A percentile compares a stretch with the other conserved stretches of the same genome.
phyloP scores from a whole-genome alignment of 2,797 vertebrate genomes.

The Falco cherrug region DNA sequence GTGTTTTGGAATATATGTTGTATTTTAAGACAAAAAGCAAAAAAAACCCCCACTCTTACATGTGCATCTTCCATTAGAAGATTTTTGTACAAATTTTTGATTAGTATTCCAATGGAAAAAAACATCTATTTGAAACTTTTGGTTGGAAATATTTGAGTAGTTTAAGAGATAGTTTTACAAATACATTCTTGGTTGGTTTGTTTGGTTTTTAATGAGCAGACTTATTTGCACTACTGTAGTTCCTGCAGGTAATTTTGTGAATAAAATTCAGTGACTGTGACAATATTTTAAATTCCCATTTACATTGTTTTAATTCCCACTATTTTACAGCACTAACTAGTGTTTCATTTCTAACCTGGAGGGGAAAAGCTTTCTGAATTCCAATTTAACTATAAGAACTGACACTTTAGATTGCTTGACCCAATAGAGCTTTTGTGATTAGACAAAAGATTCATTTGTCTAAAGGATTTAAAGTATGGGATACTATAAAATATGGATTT shows the following conservation, averaged over 20 bases:
- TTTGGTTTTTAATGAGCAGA: background rate
- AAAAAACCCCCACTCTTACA: background rate
- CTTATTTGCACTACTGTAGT: background rate
- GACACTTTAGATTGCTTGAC: slow-evolving; percentile 43
- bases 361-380: slow-evolving; percentile 31
- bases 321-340: background rate
- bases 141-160: background rate
- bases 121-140: background rate
- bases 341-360: slow-evolving; percentile 1
- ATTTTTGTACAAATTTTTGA: background rate
- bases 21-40: background rate
- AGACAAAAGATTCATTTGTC: slow-evolving; percentile 71
- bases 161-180: background rate
- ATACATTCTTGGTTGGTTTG: background rate
- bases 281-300: background rate
- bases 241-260: background rate
- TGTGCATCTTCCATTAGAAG: background rate
- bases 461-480: slow-evolving; percentile 63
- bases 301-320: background rate
- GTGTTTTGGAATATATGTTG: background rate
- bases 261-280: background rate
- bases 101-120: background rate
- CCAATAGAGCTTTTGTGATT: slow-evolving; percentile 52
- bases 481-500: slow-evolving; percentile 74
- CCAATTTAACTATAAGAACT: slow-evolving; percentile 11